Percentiles rank a stretch among this genome's conserved stretches.
These are phyloP conservation scores for Cyphomyrus plagiostoma DNA, from an alignment of 2,113 vertebrate species.

Conservation along the genomic window DNA sequence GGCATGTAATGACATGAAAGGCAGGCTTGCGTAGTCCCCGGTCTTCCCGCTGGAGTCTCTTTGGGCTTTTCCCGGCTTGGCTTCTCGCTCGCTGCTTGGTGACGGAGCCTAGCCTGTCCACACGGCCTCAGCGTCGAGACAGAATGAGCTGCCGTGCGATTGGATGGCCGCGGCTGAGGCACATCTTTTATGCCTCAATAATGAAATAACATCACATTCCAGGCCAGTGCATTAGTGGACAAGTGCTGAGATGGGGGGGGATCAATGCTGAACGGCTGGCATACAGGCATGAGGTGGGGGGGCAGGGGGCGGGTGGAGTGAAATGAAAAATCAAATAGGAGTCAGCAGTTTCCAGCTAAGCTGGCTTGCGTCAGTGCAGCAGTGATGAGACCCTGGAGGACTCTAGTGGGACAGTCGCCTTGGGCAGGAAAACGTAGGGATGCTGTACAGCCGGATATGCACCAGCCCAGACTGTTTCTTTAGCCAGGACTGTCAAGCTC, in stretches of 20 bases:
- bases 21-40: conserved; percentile 37
- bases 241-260: conserved; percentile 10
- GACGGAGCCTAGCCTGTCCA: conserved; percentile 42
- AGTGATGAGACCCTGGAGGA: not conserved
- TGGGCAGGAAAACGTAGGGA: not conserved
- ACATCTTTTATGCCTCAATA: conserved; percentile 35
- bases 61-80: conserved; percentile 32
- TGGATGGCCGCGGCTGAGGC: conserved; percentile 35
- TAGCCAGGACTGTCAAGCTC: not conserved
- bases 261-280: conserved; percentile 67
- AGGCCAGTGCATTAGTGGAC: conserved; percentile 36
- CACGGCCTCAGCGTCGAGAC: conserved; percentile 27
- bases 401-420: not conserved
- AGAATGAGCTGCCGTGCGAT: conserved; percentile 13
- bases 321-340: not conserved
- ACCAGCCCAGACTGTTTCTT: not conserved
- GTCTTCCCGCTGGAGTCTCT: conserved; percentile 32
- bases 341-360: conserved; percentile 1
- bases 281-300: not conserved
- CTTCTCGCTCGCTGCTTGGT: conserved; percentile 48
- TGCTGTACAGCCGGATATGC: not conserved
- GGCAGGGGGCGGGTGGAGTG: not conserved
- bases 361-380: not conserved
- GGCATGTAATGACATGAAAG: conserved; percentile 27
- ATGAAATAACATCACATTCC: conserved; percentile 41